A percentile compares a stretch with the other conserved stretches of the same genome.
Conservation (phyloP, 2,888 invertebrate species). For the Pseudoips prasinana region DNA sequence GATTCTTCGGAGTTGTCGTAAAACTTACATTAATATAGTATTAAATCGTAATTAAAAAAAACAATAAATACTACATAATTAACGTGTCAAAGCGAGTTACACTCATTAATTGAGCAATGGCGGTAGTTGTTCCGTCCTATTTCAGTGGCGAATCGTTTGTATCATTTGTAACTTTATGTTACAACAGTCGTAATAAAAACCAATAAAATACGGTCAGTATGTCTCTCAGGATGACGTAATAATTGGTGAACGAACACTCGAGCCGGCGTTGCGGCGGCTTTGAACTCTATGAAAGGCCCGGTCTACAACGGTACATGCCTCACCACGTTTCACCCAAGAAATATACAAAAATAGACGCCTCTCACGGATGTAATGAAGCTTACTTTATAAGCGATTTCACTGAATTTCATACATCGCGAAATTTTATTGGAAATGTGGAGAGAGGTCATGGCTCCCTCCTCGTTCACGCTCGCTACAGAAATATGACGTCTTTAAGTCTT, state of each 20-base stretch:
- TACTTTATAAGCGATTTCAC: slow-evolving; percentile 65
- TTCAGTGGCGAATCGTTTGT: slow-evolving; percentile 18
- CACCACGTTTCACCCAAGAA: slow-evolving; percentile 48
- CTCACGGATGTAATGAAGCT: slow-evolving; percentile 66
- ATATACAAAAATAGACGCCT: slow-evolving; percentile 60
- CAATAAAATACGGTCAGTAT: slow-evolving; percentile 19
- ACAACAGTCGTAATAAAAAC: slow-evolving; percentile 23
- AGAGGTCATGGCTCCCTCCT: slow-evolving; percentile 38
- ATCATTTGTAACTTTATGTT: slow-evolving; percentile 13
- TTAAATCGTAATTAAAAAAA: too few species aligned
- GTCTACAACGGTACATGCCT: slow-evolving; percentile 38
- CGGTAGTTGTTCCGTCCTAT: slow-evolving; percentile 11
- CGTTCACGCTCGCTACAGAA: slow-evolving; percentile 19
- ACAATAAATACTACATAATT: background rate
- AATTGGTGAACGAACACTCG: slow-evolving; percentile 41
- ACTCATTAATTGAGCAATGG: slow-evolving; percentile 23
- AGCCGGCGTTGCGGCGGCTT: slow-evolving; percentile 40
- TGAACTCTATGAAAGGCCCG: slow-evolving; percentile 44
- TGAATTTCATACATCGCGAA: slow-evolving; percentile 58
- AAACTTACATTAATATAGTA: too few species aligned
- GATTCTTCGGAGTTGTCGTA: too few species aligned
- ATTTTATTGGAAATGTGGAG: slow-evolving; percentile 60
- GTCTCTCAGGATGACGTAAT: slow-evolving; percentile 27
- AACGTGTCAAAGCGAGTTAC: slow-evolving; percentile 10
- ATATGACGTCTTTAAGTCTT: slow-evolving; percentile 40